Evolutionary conservation across 2,113 vertebrate species (phyloP).

Genomic region (Ageneiosus marmoratus): DNA sequence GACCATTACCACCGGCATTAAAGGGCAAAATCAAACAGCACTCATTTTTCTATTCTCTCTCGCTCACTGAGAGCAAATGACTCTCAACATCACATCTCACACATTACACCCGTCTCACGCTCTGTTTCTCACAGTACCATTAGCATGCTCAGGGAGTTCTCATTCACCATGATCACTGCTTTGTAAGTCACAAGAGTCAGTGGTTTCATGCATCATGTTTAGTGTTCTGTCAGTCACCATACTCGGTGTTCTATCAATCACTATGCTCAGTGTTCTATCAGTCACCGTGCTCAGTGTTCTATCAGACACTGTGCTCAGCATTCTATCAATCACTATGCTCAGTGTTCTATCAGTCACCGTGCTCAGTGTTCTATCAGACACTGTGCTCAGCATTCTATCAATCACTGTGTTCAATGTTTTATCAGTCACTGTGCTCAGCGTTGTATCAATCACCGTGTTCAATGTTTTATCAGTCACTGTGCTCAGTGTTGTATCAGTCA

Average conservation of each 20-base stretch:
- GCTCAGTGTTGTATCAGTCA: too few relatives aligned
- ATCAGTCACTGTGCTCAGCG: too few relatives aligned
- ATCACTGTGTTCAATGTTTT: background rate
- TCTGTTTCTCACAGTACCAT: slow-evolving; percentile 10
- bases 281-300: too few relatives aligned
- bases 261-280: too few relatives aligned
- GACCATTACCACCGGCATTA: slow-evolving; percentile 55
- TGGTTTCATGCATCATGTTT: background rate
- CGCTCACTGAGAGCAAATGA: slow-evolving; percentile 14
- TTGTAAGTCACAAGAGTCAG: background rate
- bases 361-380: too few relatives aligned
- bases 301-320: too few relatives aligned
- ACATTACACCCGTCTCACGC: slow-evolving; percentile 4
- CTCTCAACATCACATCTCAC: slow-evolving; percentile 15
- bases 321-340: too few relatives aligned
- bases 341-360: too few relatives aligned
- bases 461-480: too few relatives aligned
- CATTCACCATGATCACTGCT: background rate
- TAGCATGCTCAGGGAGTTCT: background rate
- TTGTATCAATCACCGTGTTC: too few relatives aligned
- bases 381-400: background rate
- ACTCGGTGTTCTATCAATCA: too few relatives aligned
- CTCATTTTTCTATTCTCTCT: slow-evolving; percentile 28
- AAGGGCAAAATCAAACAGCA: slow-evolving; percentile 51
- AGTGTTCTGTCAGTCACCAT: background rate